A percentile compares a stretch with the other conserved stretches of the same genome.
Conservation (phyloP, 2,888 invertebrate species). For the Lepetodrilus schrolli region DNA sequence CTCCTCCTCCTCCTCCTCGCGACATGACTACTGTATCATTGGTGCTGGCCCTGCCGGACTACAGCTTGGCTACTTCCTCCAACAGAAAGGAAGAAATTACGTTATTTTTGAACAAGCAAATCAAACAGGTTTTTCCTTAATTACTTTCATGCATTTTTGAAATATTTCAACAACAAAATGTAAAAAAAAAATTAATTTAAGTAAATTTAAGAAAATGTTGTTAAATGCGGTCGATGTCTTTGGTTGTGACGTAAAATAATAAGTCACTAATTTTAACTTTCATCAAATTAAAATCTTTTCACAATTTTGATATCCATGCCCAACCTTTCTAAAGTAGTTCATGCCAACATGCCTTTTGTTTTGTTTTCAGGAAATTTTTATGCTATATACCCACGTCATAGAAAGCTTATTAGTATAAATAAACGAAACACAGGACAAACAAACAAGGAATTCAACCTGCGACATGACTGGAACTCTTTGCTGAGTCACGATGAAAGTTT, state of each 20-base stretch:
- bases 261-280: no score
- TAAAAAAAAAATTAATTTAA: no score
- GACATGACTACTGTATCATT: conserved; percentile 75
- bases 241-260: no score
- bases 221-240: no score
- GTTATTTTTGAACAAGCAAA: conserved; percentile 74
- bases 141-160: no score
- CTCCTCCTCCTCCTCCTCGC: not conserved
- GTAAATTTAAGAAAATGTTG: no score
- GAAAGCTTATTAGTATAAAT: conserved; percentile 76
- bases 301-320: no score
- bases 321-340: not conserved
- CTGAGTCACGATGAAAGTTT: conserved; percentile 69
- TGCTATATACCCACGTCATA: conserved; percentile 73
- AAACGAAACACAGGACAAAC: conserved; percentile 73
- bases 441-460: conserved; percentile 75
- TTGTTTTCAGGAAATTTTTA: conserved; percentile 72
- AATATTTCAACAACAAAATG: no score
- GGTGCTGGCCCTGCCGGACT: conserved; percentile 77
- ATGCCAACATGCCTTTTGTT: not conserved
- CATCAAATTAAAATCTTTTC: no score
- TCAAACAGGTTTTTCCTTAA: conserved; percentile 67
- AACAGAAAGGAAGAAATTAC: conserved; percentile 72
- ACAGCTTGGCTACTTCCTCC: conserved; percentile 75
- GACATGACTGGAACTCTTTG: conserved; percentile 76